phyloP scores from a whole-genome alignment of 2,888 invertebrate genomes.

The Cetonia aurata region DNA sequence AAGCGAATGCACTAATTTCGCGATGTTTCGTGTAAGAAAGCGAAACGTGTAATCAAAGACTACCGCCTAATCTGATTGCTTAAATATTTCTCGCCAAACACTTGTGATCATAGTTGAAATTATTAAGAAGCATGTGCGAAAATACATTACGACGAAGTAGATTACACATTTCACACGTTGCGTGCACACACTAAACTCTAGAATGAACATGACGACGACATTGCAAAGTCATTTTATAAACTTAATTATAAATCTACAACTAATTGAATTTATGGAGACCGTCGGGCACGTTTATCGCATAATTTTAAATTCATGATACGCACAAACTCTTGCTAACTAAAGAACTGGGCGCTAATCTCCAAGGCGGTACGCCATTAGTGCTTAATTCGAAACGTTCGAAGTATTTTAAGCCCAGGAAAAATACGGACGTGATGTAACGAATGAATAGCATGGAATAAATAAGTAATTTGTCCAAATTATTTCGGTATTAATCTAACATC shows the following conservation, averaged over 20 bases:
- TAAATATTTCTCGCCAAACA: constrained; percentile 28
- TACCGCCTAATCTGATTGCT: constrained; percentile 8
- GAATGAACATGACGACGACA: no score
- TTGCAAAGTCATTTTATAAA: neutral
- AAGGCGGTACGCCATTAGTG: neutral
- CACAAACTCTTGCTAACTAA: neutral
- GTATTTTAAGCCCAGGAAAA: no score
- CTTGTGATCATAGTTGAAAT: constrained; percentile 6
- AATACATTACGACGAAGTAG: constrained; percentile 22
- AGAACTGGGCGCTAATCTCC: neutral
- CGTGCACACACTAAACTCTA: no score
- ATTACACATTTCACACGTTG: constrained; percentile 10
- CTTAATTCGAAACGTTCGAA: no score
- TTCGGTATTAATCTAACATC: no score
- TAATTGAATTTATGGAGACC: constrained; percentile 19
- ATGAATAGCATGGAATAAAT: no score
- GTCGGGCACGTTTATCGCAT: neutral
- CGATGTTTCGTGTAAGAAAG: no score
- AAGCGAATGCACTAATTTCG: no score
- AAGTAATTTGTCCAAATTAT: no score
- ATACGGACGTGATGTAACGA: no score
- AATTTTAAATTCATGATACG: neutral
- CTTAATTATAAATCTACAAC: constrained; percentile 30
- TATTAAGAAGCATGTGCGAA: constrained; percentile 32
- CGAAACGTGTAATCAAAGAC: neutral